Percentiles rank a stretch among this genome's conserved stretches.
phyloP scores from a whole-genome alignment of 1,140 invertebrate genomes.

The Temnothorax longispinosus region DNA sequence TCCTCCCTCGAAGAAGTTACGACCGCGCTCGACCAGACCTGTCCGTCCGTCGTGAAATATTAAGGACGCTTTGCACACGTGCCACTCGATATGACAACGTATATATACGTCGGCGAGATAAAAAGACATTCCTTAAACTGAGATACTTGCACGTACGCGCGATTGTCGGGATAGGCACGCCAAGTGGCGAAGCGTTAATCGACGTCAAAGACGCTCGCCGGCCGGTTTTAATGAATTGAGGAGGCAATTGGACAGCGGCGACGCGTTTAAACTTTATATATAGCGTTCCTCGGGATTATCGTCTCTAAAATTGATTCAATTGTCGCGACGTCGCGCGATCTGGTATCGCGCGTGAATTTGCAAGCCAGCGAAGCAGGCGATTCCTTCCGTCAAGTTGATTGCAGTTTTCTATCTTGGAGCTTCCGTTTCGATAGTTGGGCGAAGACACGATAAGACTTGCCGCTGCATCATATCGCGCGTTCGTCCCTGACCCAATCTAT shows the following conservation, averaged over 20 bases:
- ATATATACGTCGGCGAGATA: conserved; percentile 38
- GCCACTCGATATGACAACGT: background rate
- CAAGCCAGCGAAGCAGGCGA: no score
- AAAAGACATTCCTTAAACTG: conserved; percentile 35
- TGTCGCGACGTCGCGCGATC: background rate
- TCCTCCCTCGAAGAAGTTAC: background rate
- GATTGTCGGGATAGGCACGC: background rate
- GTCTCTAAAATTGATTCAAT: background rate
- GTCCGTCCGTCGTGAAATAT: conserved; percentile 33
- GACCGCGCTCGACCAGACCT: background rate
- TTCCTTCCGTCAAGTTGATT: no score
- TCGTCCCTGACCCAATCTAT: conserved; percentile 27
- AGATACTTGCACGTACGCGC: conserved; percentile 33
- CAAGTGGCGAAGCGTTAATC: conserved; percentile 1
- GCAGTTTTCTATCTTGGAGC: background rate
- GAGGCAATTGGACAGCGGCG: background rate
- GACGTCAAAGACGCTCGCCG: conserved; percentile 22
- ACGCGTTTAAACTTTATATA: background rate
- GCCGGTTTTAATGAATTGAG: conserved; percentile 16
- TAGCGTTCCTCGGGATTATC: background rate
- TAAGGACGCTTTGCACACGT: conserved; percentile 26
- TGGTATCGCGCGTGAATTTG: background rate
- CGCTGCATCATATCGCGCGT: background rate
- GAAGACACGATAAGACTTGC: background rate
- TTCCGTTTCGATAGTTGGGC: background rate